Percentiles rank a stretch among this genome's conserved stretches.
These are phyloP conservation scores for Diadegma fenestrale DNA, from an alignment of 2,888 invertebrate genomes.

Conservation along the genomic window DNA sequence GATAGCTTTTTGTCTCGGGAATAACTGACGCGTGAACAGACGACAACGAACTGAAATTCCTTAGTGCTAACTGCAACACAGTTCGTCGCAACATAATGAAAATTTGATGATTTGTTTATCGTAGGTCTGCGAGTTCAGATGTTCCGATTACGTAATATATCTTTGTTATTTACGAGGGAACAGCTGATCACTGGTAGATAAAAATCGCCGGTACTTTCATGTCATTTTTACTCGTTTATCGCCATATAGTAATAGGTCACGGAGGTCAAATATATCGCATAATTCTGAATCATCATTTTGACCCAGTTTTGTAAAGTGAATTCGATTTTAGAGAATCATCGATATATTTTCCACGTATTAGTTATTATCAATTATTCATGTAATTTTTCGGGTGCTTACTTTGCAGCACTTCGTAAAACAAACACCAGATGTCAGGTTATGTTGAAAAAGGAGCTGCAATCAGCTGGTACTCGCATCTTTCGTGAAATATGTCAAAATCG, in stretches of 20 bases:
- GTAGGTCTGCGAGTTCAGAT: neutral
- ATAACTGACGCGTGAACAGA: neutral
- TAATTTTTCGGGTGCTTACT: neutral
- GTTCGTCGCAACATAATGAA: conserved; percentile 36
- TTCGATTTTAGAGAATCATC: neutral
- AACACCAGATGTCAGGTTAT: neutral
- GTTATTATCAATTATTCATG: too few species aligned
- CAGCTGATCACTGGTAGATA: neutral
- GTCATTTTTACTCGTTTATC: neutral
- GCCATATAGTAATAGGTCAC: neutral
- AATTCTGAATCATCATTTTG: neutral
- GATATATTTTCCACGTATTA: neutral
- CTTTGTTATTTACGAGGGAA: neutral
- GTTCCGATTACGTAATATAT: neutral
- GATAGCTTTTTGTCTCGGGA: neutral
- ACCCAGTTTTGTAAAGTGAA: neutral
- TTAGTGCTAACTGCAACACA: conserved; percentile 9
- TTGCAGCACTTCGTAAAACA: neutral
- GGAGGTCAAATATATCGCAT: neutral
- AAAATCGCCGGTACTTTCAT: neutral
- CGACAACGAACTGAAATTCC: conserved; percentile 21
- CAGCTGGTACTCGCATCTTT: conserved; percentile 9
- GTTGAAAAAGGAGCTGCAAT: neutral
- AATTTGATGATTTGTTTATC: neutral
- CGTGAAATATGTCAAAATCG: conserved; percentile 32